Evolutionary conservation across 2,888 invertebrate genomes (phyloP).

Genomic region (Gortyna flavago): DNA sequence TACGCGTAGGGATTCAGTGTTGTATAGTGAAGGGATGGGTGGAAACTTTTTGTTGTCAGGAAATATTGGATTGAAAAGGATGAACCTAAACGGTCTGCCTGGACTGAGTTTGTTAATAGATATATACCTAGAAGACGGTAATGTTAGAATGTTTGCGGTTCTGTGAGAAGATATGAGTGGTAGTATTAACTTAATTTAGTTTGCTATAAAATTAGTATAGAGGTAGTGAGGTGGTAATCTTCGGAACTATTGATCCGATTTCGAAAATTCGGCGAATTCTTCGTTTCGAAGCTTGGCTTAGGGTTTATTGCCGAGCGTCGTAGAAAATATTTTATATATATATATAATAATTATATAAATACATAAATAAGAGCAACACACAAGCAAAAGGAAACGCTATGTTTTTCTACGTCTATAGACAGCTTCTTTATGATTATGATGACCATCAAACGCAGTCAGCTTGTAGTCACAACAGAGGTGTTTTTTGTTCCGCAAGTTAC

Average conservation of each 20-base stretch:
- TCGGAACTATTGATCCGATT: too few relatives aligned
- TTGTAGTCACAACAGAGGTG: not conserved
- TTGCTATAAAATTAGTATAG: too few relatives aligned
- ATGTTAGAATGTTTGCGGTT: too few relatives aligned
- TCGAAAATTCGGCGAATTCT: too few relatives aligned
- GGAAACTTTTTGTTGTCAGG: not conserved
- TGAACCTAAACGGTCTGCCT: not conserved
- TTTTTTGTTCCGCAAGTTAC: too few relatives aligned
- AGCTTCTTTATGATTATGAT: not conserved
- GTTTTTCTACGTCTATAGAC: not conserved
- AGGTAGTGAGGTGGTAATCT: too few relatives aligned
- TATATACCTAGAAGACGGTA: too few relatives aligned
- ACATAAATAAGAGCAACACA: not conserved
- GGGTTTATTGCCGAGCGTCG: too few relatives aligned
- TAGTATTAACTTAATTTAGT: too few relatives aligned
- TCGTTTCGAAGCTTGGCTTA: too few relatives aligned
- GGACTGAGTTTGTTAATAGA: not conserved
- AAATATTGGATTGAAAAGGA: not conserved
- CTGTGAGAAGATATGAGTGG: not conserved
- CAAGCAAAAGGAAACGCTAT: not conserved
- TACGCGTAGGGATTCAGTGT: conserved; percentile 42
- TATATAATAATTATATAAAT: not conserved
- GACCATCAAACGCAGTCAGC: not conserved
- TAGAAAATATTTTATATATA: too few relatives aligned
- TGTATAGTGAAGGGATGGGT: not conserved